Evolutionary conservation across 2,888 invertebrate species (phyloP).

Genomic region (Rhogogaster chlorosoma): DNA sequence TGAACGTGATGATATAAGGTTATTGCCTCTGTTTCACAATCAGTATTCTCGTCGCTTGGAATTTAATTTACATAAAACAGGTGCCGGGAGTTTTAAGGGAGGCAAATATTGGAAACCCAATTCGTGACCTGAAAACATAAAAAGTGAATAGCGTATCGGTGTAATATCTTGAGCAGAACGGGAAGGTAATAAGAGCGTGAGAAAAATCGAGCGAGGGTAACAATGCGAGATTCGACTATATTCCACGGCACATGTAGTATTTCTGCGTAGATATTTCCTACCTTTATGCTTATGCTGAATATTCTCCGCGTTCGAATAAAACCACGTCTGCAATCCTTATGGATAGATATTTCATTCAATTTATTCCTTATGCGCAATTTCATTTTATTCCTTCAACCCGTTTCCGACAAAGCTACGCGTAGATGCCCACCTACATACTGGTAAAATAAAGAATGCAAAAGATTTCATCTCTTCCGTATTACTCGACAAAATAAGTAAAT

Average conservation of each 20-base stretch:
- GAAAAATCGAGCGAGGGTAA: neutral
- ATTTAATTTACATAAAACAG: constrained; percentile 44
- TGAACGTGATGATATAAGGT: constrained; percentile 9
- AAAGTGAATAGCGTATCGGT: constrained; percentile 30
- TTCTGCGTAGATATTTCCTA: neutral
- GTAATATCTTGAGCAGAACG: constrained; percentile 4
- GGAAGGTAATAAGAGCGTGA: constrained; percentile 15
- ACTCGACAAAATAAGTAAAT: neutral
- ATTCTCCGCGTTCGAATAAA: constrained; percentile 12
- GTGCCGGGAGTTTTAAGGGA: constrained; percentile 29
- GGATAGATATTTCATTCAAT: constrained; percentile 29
- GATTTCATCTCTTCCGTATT: neutral
- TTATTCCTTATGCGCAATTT: constrained; percentile 25
- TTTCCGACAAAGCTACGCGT: neutral
- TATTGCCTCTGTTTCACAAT: constrained; percentile 27
- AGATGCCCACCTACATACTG: neutral
- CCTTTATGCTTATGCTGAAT: constrained; percentile 3
- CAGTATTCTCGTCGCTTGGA: constrained; percentile 34
- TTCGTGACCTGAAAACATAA: constrained; percentile 40
- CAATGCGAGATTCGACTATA: neutral
- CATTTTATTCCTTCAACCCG: neutral
- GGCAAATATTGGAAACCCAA: constrained; percentile 46
- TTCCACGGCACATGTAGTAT: neutral
- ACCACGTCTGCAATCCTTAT: constrained; percentile 9
- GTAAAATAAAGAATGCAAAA: constrained; percentile 8